phyloP scores from a whole-genome alignment of 1,140 invertebrate genomes.

The Drosophila parabipectinata region DNA sequence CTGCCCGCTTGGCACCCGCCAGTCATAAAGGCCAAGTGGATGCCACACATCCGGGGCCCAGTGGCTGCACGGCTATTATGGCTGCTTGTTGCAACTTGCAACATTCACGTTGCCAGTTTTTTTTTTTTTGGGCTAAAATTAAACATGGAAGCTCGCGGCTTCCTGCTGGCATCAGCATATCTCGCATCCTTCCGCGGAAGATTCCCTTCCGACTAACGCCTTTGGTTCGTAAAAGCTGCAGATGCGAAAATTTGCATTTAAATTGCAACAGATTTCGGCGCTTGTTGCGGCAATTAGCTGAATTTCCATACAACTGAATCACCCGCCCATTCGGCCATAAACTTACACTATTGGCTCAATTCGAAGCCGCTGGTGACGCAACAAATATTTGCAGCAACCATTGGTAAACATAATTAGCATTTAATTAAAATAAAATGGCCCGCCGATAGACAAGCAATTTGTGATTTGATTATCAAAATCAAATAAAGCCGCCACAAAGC shows the following conservation, averaged over 20 bases:
- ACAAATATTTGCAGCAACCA: constrained; percentile 66
- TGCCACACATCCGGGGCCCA: constrained; percentile 45
- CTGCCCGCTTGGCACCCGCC: background rate
- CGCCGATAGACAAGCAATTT: constrained; percentile 69
- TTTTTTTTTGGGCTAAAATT: constrained; percentile 49
- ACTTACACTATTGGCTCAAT: background rate
- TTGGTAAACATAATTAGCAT: constrained; percentile 79
- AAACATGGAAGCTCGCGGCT: constrained; percentile 42
- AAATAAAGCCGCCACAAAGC: constrained; percentile 66
- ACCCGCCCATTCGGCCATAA: constrained; percentile 2
- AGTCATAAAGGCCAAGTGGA: constrained; percentile 65
- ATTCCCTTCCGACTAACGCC: constrained; percentile 16
- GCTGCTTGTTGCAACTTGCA: constrained; percentile 21
- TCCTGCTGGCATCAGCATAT: constrained; percentile 47
- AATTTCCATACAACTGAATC: constrained; percentile 20
- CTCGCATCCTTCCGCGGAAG: constrained; percentile 23
- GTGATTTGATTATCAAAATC: constrained; percentile 78
- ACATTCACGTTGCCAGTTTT: constrained; percentile 31
- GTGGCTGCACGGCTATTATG: constrained; percentile 14
- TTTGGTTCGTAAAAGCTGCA: constrained; percentile 51
- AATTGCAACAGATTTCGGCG: constrained; percentile 50
- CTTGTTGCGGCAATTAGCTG: constrained; percentile 38
- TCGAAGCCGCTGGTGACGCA: constrained; percentile 15
- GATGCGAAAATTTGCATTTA: constrained; percentile 70
- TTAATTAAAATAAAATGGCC: constrained; percentile 81